Conservation (phyloP, 1,140 invertebrate species). For the Hyles vespertilio region DNA sequence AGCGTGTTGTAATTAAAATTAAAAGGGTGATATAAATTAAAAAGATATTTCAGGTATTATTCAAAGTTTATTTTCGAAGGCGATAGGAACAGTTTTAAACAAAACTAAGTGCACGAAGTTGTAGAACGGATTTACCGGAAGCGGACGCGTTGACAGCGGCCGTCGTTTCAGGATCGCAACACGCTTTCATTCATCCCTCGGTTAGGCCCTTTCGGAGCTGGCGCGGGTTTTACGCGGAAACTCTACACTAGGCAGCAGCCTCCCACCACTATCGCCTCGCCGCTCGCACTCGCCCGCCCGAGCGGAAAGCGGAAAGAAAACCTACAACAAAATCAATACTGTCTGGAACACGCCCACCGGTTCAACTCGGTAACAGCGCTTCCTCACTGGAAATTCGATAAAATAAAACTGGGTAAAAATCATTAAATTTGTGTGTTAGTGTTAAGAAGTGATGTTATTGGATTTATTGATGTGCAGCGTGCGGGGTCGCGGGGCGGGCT, state of each 20-base stretch:
- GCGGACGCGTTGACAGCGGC: conserved; percentile 62
- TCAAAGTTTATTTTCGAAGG: conserved; percentile 11
- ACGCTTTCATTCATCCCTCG: conserved; percentile 69
- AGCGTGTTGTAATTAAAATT: background rate
- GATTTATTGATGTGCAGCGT: conserved; percentile 9
- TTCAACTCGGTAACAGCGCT: conserved; percentile 68
- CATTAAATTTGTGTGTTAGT: conserved; percentile 54
- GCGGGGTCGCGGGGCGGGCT: background rate
- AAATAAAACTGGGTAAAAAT: conserved; percentile 70
- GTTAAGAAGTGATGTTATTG: conserved; percentile 27
- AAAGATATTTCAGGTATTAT: background rate
- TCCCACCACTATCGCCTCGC: conserved; percentile 45
- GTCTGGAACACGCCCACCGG: conserved; percentile 68
- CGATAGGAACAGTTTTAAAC: conserved; percentile 53
- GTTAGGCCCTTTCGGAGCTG: conserved; percentile 50
- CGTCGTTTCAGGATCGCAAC: conserved; percentile 56
- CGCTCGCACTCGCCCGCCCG: conserved; percentile 32
- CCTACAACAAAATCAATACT: conserved; percentile 67
- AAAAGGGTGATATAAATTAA: background rate
- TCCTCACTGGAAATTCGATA: conserved; percentile 69
- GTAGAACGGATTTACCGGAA: conserved; percentile 69
- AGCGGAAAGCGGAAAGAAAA: conserved; percentile 42
- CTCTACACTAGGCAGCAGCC: conserved; percentile 60
- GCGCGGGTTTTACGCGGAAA: conserved; percentile 57
- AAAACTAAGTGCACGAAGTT: conserved; percentile 67